Conservation (phyloP, 1,140 invertebrate genomes). For the Rhyzopertha dominica region DNA sequence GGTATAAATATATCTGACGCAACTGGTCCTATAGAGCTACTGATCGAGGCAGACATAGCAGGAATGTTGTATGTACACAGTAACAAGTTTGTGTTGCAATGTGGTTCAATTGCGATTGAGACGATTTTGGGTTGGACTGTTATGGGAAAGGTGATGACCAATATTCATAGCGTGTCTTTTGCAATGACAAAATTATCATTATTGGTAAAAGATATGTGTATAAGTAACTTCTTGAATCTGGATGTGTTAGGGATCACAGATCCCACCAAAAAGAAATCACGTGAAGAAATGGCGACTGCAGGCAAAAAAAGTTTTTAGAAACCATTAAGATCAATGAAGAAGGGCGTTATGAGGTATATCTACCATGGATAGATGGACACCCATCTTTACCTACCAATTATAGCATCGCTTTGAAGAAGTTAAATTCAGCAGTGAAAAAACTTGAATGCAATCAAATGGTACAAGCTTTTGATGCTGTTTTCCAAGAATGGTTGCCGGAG, state of each 20-base stretch:
- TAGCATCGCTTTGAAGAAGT: neutral
- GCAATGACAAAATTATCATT: slow-evolving; percentile 2
- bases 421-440: neutral
- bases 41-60: too few relatives aligned
- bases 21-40: too few relatives aligned
- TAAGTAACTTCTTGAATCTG: neutral
- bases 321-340: neutral
- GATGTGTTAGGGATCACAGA: too few relatives aligned
- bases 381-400: slow-evolving; percentile 1
- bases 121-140: too few relatives aligned
- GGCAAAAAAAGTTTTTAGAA: neutral
- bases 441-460: neutral
- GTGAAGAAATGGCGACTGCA: neutral
- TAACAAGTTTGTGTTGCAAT: slow-evolving; percentile 36
- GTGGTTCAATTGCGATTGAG: slow-evolving; percentile 25
- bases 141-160: too few relatives aligned
- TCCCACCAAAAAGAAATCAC: neutral
- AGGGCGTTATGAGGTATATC: slow-evolving; percentile 1
- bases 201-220: too few relatives aligned
- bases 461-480: too few relatives aligned
- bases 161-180: neutral
- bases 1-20: slow-evolving; percentile 25
- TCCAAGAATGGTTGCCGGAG: too few relatives aligned
- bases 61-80: slow-evolving; percentile 28
- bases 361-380: slow-evolving; percentile 1